Evolutionary conservation across 2,113 vertebrate species (phyloP), one percentile per base, ranked within the genome.

Genomic region (Taxidea taxus): DNA sequence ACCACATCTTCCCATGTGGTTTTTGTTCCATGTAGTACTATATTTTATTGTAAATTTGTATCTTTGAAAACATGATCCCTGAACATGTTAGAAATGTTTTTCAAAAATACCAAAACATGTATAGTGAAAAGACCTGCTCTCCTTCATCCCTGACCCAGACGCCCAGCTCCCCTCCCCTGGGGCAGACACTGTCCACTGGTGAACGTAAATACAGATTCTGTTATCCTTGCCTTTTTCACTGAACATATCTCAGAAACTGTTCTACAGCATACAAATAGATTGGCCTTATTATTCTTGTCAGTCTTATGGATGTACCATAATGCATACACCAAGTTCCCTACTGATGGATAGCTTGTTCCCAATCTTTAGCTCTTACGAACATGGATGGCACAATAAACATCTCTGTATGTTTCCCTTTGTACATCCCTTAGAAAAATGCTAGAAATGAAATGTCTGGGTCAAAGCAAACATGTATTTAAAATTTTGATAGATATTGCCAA

Each of bases 371-470:
- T 75, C 7, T 51, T 54, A 56, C 25, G 60, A 64, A 72, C 47
- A 77, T 3, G 2, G 56, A 77, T 3, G 2, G 56, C 20, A 1
- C 18, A 42, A 10, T 87, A 80, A 94, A 68, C 34, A 27, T 27
- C 82, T 87, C 37, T 68, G 13, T 23, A 2, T 74, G 86, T 70
- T 60, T 82, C 91, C 72, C 47, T 58, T 77, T 54, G 44, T 42
- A 74, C 0, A 1, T n/a, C 11, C 75, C 34, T 74, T 91, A 78
- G 42, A 20, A 77, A 87, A 94, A 84, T 37, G 44, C 25, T 81
- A 70, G 16, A 88, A 96, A 91, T 66, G 14, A 51, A 66, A 54
- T 87, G 89, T 89, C 58, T 95, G 82, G 64, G 12, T 60, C 60
- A 89, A 90, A 89, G 44, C 15, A 82, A 93, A 58, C 13, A 2